A percentile compares a stretch with the other conserved stretches of the same genome.
Conservation (phyloP, 2,888 invertebrate species). For the Aspidiotus rigidus region DNA sequence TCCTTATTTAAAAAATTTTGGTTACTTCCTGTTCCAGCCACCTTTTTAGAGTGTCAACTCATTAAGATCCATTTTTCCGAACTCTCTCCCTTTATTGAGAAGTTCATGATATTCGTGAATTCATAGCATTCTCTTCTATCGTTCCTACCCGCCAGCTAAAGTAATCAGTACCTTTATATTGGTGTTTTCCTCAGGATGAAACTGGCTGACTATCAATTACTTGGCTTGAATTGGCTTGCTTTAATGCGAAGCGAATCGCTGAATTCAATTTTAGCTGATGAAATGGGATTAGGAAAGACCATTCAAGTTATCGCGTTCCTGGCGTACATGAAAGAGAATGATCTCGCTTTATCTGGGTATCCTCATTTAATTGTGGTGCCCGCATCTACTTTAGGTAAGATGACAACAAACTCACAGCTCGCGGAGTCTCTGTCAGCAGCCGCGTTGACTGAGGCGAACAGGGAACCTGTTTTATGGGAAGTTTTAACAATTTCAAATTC, state of each 20-base stretch:
- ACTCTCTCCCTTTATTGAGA: too few relatives aligned
- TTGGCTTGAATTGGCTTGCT: constrained; percentile 86
- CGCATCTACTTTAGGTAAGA: constrained; percentile 77
- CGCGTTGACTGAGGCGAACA: too few relatives aligned
- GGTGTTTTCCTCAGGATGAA: constrained; percentile 49
- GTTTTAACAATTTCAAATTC: constrained; percentile 23
- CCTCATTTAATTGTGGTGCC: constrained; percentile 94
- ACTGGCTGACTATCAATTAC: constrained; percentile 75
- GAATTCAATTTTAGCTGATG: constrained; percentile 92
- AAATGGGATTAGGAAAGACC: constrained; percentile 94
- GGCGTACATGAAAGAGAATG: constrained; percentile 75
- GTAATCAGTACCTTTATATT: constrained; percentile 6
- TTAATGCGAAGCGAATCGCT: constrained; percentile 80
- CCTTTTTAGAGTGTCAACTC: too few relatives aligned
- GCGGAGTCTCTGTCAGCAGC: too few relatives aligned
- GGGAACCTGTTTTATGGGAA: too few relatives aligned
- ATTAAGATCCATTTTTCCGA: too few relatives aligned
- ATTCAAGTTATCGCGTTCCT: constrained; percentile 88
- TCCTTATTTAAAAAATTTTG: too few relatives aligned
- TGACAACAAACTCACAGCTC: too few relatives aligned
- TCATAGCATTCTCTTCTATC: too few relatives aligned
- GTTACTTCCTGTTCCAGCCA: too few relatives aligned
- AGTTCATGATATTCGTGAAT: too few relatives aligned
- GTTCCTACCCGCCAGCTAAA: too few relatives aligned
- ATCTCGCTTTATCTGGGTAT: constrained; percentile 50